These are phyloP conservation scores for Calycopis cecrops DNA, from an alignment of 1,140 invertebrate genomes.

Conservation along the genomic window DNA sequence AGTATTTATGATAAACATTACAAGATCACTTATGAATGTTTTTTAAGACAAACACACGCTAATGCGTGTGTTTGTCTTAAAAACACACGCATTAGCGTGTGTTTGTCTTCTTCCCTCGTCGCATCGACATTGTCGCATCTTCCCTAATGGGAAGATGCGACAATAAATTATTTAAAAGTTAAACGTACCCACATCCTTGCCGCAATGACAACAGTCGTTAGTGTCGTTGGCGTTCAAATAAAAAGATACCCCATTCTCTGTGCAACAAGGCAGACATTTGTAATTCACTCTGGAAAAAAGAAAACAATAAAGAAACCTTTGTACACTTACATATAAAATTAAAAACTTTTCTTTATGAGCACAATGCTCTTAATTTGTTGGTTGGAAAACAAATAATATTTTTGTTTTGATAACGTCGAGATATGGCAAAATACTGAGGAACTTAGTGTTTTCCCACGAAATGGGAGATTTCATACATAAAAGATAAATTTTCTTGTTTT, in stretches of 20 bases:
- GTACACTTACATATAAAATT: constrained; percentile 8
- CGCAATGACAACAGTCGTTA: constrained; percentile 79
- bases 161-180: constrained; percentile 8
- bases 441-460: too few relatives aligned
- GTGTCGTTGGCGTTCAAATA: constrained; percentile 51
- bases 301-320: constrained; percentile 14
- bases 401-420: background rate
- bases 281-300: constrained; percentile 76
- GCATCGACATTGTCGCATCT: too few relatives aligned
- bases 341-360: constrained; percentile 7
- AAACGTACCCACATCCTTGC: constrained; percentile 79
- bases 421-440: too few relatives aligned
- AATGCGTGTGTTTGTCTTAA: too few relatives aligned
- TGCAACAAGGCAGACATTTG: constrained; percentile 83
- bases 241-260: constrained; percentile 52
- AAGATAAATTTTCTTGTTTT: too few relatives aligned
- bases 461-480: too few relatives aligned
- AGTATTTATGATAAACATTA: too few relatives aligned
- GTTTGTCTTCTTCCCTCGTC: too few relatives aligned
- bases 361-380: constrained; percentile 7
- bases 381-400: constrained; percentile 11
- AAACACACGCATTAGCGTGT: too few relatives aligned
- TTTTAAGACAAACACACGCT: too few relatives aligned
- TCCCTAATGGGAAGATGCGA: too few relatives aligned
- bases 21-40: too few relatives aligned